phyloP scores from a whole-genome alignment of 2,888 invertebrate species.

The Hypolimnas misippus region DNA sequence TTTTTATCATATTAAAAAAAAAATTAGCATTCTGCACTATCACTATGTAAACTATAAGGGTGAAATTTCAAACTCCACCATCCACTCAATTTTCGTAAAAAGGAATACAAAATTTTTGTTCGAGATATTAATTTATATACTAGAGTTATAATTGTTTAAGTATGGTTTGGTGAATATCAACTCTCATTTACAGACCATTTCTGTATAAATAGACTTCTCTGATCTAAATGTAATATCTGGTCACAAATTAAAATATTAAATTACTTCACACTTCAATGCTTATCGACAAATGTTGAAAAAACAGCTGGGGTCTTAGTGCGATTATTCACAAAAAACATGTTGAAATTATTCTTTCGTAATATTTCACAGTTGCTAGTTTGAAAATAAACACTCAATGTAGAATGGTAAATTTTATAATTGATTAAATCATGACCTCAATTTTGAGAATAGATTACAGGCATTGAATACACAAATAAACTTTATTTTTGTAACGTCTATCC shows the following conservation, averaged over 20 bases:
- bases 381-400: background rate
- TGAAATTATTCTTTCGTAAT: background rate
- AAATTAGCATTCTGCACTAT: too few species aligned
- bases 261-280: background rate
- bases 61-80: too few species aligned
- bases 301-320: background rate
- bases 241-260: background rate
- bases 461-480: constrained; percentile 21
- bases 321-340: constrained; percentile 3
- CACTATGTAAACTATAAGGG: too few species aligned
- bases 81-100: too few species aligned
- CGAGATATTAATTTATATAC: too few species aligned
- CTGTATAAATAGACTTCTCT: too few species aligned
- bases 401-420: constrained; percentile 6
- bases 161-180: too few species aligned
- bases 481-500: constrained; percentile 22
- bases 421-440: constrained; percentile 15
- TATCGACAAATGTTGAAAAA: background rate
- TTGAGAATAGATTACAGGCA: constrained; percentile 5
- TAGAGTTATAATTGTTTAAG: too few species aligned
- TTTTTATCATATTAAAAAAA: background rate
- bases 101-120: too few species aligned
- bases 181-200: too few species aligned
- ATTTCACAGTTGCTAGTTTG: background rate
- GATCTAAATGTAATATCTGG: too few species aligned